A percentile compares a stretch with the other conserved stretches of the same genome.
Conservation (phyloP, 2,113 vertebrate genomes). For the Rhabdomys dilectus region DNA sequence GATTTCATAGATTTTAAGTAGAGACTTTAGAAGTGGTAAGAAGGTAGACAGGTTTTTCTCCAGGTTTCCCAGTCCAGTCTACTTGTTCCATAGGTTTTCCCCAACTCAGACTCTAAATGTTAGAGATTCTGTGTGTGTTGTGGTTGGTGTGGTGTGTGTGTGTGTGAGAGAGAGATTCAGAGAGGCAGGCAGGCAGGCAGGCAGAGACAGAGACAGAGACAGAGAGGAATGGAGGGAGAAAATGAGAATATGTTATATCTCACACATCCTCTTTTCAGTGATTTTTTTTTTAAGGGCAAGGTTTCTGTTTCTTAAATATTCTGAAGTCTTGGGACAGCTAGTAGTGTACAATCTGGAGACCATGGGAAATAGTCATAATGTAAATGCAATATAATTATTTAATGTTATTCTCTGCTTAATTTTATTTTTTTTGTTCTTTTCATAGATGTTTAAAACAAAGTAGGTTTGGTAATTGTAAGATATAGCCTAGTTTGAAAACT, state of each 20-base stretch:
- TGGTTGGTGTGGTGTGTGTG: neutral
- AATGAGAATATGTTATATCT: neutral
- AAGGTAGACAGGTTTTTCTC: neutral
- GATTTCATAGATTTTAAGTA: neutral
- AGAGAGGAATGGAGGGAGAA: neutral
- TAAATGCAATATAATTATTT: neutral
- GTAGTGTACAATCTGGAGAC: neutral
- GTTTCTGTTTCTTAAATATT: constrained; percentile 12
- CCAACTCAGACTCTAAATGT: neutral
- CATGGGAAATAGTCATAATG: neutral
- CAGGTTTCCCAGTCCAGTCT: neutral
- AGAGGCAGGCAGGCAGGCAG: neutral
- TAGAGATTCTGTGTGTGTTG: neutral
- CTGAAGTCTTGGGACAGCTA: neutral
- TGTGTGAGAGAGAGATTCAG: neutral
- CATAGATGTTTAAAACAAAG: constrained; percentile 12
- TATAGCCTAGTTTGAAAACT: constrained; percentile 13
- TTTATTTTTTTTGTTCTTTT: constrained; percentile 20
- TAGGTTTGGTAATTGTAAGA: constrained; percentile 26
- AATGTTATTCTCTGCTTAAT: constrained; percentile 22
- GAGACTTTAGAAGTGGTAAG: neutral
- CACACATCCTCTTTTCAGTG: neutral
- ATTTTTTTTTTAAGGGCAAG: neutral
- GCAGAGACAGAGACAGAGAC: no score
- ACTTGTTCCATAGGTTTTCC: neutral